Evolutionary conservation across 2,888 invertebrate genomes (phyloP).

Genomic region (Caenorhabditis sp.): DNA sequence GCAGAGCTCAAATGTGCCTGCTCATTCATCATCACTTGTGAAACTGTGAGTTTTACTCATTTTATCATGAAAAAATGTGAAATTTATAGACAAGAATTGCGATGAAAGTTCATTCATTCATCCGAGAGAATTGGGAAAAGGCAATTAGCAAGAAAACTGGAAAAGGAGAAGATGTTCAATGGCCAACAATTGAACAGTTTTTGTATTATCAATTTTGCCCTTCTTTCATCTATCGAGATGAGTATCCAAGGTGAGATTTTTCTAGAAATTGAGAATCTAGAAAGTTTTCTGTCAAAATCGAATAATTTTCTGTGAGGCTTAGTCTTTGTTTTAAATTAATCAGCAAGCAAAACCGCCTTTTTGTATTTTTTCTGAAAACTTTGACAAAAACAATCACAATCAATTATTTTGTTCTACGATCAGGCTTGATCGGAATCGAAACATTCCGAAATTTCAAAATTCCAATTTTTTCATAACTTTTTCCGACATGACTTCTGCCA

Average conservation of each 20-base stretch:
- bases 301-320: no score
- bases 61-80: not conserved
- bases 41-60: constrained; percentile 59
- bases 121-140: constrained; percentile 61
- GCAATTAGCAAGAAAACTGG: constrained; percentile 50
- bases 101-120: constrained; percentile 69
- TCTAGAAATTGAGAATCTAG: not conserved
- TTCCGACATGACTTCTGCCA: no score
- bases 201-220: constrained; percentile 68
- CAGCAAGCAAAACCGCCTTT: no score
- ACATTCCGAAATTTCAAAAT: no score
- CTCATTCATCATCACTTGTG: constrained; percentile 69
- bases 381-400: no score
- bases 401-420: no score
- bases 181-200: constrained; percentile 63
- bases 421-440: no score
- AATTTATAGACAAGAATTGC: constrained; percentile 65
- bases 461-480: no score
- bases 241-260: constrained; percentile 56
- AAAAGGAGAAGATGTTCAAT: constrained; percentile 15
- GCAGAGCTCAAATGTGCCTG: constrained; percentile 65
- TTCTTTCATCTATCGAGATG: constrained; percentile 66
- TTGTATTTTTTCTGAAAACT: no score
- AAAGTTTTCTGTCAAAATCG: no score
- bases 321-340: no score